Percentiles rank a stretch among this genome's conserved stretches.
Evolutionary conservation across 2,888 invertebrate species (phyloP).

Genomic region (Pteria penguin): DNA sequence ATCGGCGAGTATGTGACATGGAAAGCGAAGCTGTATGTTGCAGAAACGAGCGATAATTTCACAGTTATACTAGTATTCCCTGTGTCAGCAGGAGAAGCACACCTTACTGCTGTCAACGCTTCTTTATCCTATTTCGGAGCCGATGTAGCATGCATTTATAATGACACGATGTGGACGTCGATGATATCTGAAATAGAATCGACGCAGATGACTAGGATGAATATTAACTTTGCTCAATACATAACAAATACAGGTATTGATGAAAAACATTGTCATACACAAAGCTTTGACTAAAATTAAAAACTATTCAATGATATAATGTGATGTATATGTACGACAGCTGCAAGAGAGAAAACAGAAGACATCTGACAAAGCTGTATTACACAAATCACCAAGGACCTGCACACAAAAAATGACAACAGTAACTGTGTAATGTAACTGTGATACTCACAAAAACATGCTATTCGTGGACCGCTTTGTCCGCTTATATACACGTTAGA

Average conservation of each 20-base stretch:
- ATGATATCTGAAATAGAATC: constrained; percentile 12
- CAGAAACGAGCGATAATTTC: constrained; percentile 31
- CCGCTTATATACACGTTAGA: too few relatives aligned
- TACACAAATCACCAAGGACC: too few relatives aligned
- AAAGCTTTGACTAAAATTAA: too few relatives aligned
- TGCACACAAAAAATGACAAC: too few relatives aligned
- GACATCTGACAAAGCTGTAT: too few relatives aligned
- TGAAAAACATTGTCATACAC: background rate
- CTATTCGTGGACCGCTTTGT: too few relatives aligned
- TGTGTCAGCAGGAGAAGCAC: constrained; percentile 16
- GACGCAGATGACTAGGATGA: constrained; percentile 26
- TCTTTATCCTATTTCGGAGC: constrained; percentile 10
- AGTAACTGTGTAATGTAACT: too few relatives aligned
- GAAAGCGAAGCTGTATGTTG: constrained; percentile 23
- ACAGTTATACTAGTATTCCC: constrained; percentile 19
- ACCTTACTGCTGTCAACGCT: constrained; percentile 31
- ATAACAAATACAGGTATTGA: constrained; percentile 37
- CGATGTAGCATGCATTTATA: constrained; percentile 26
- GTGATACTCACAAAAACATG: too few relatives aligned
- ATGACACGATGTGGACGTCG: background rate
- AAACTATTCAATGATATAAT: too few relatives aligned
- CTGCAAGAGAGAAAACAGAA: too few relatives aligned
- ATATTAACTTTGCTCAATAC: constrained; percentile 21
- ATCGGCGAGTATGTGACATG: constrained; percentile 28
- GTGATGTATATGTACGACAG: too few relatives aligned